Evolutionary conservation across 2,113 vertebrate genomes (phyloP).

Genomic region (Nerophis lumbriciformis): DNA sequence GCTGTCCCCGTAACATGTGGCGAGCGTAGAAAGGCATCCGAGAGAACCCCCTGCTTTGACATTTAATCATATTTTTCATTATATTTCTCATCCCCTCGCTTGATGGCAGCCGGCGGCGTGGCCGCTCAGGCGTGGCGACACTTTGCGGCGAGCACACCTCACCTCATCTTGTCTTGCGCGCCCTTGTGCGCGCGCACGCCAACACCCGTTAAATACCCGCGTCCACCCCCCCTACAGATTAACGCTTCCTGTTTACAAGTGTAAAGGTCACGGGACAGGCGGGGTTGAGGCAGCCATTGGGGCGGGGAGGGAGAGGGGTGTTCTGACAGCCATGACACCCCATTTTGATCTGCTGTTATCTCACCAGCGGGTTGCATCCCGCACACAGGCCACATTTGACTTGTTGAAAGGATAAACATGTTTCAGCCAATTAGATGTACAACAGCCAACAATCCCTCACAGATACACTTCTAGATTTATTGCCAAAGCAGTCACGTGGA

Average conservation of each 20-base stretch:
- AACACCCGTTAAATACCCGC: conserved; percentile 25
- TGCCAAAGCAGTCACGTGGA: conserved; percentile 27
- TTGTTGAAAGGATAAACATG: conserved; percentile 32
- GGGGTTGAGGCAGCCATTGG: conserved; percentile 5
- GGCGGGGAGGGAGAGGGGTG: conserved; percentile 14
- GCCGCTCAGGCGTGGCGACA: conserved; percentile 60
- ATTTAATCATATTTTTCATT: conserved; percentile 77
- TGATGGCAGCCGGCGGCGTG: conserved; percentile 65
- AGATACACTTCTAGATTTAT: conserved; percentile 31
- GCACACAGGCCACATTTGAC: conserved; percentile 26
- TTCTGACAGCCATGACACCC: conserved; percentile 49
- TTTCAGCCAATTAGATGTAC: conserved; percentile 2
- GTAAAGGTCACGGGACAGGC: conserved; percentile 56
- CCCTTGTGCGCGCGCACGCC: conserved; percentile 17
- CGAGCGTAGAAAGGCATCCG: conserved; percentile 36
- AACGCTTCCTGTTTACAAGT: conserved; percentile 63
- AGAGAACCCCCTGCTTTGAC: conserved; percentile 64
- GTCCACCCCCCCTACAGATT: conserved; percentile 47
- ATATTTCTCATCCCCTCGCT: conserved; percentile 69
- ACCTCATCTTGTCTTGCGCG: conserved; percentile 50
- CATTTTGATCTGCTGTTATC: conserved; percentile 56
- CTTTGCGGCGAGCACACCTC: conserved; percentile 54
- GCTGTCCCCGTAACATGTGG: conserved; percentile 50
- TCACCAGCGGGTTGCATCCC: conserved; percentile 31
- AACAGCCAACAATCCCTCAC: conserved; percentile 16